These are phyloP conservation scores for Euglossa dilemma DNA, from an alignment of 1,140 invertebrate species.

Conservation along the genomic window DNA sequence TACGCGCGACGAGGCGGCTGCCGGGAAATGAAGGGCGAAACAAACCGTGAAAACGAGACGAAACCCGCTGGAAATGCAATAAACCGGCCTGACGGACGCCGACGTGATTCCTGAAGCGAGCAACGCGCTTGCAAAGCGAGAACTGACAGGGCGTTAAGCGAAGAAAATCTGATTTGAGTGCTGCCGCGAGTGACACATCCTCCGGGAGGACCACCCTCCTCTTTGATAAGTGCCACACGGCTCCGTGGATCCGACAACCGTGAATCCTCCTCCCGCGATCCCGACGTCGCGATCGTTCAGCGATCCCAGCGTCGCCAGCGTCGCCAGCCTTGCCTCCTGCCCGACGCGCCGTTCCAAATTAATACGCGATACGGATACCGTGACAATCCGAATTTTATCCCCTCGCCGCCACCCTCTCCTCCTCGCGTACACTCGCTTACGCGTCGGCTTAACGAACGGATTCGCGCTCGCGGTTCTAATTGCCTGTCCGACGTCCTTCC, in stretches of 20 bases:
- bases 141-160: slow-evolving; percentile 68
- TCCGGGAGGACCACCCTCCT: slow-evolving; percentile 48
- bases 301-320: neutral
- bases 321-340: too few species aligned
- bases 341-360: neutral
- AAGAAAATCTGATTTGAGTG: slow-evolving; percentile 66
- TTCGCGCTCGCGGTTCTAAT: slow-evolving; percentile 20
- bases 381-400: slow-evolving; percentile 27
- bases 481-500: slow-evolving; percentile 10
- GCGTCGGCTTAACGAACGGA: neutral
- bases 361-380: slow-evolving; percentile 27
- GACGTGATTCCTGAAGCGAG: slow-evolving; percentile 68
- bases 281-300: neutral
- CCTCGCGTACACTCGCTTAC: neutral
- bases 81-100: slow-evolving; percentile 72
- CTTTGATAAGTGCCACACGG: slow-evolving; percentile 39
- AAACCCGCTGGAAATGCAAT: slow-evolving; percentile 75
- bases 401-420: neutral
- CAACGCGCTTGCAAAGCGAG: slow-evolving; percentile 64
- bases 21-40: slow-evolving; percentile 73
- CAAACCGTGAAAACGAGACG: slow-evolving; percentile 79
- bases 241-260: neutral
- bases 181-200: slow-evolving; percentile 47
- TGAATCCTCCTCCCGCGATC: neutral
- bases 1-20: slow-evolving; percentile 11